Conservation (phyloP, 2,113 vertebrate species). For the Pongo pygmaeus region DNA sequence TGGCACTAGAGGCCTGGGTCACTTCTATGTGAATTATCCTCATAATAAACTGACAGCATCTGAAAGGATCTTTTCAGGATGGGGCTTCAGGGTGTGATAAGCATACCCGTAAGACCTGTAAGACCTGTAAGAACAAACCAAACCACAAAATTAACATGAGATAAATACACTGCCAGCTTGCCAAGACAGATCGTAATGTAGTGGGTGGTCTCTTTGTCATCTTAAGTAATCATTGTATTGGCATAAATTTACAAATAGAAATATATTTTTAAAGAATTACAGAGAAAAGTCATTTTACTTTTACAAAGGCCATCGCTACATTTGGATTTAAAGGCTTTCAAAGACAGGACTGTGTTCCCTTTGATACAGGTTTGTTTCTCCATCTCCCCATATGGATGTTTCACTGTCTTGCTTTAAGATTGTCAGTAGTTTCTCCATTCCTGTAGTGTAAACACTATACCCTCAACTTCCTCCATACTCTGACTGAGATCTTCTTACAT, state of each 20-base stretch:
- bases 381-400: neutral
- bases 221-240: neutral
- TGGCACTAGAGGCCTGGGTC: neutral
- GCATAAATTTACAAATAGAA: neutral
- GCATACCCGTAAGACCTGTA: neutral
- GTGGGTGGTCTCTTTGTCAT: neutral
- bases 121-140: neutral
- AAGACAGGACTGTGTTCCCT: neutral
- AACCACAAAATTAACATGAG: neutral
- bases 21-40: neutral
- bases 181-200: neutral
- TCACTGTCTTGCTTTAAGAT: neutral
- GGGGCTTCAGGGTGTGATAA: neutral
- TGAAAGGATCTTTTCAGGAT: neutral
- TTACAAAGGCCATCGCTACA: neutral
- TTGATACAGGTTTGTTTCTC: neutral
- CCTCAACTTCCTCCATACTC: neutral
- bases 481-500: neutral
- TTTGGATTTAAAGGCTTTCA: neutral
- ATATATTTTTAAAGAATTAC: neutral
- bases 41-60: neutral
- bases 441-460: neutral
- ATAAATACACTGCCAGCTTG: neutral
- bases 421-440: neutral
- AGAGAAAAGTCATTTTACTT: neutral